phyloP scores from a whole-genome alignment of 2,888 invertebrate species.

The Ecdyonurus torrentis region DNA sequence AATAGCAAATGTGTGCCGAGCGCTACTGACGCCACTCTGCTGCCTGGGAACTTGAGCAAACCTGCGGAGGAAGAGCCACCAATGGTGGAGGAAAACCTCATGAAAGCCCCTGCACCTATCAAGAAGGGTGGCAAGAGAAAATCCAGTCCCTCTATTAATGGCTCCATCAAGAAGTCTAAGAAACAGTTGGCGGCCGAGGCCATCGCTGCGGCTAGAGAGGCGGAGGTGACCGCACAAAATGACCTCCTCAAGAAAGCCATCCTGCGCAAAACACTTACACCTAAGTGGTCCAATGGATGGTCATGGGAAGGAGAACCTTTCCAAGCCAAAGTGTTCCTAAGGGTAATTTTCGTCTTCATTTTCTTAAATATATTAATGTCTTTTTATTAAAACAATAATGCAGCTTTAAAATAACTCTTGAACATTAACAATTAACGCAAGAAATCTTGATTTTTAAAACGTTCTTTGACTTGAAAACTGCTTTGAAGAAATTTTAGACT shows the following conservation, averaged over 20 bases:
- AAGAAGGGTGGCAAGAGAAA: slow-evolving; percentile 30
- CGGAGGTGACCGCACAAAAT: not conserved
- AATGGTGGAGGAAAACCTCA: slow-evolving; percentile 12
- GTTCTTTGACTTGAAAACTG: not conserved
- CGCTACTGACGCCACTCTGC: slow-evolving; percentile 7
- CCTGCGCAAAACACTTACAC: slow-evolving; percentile 18
- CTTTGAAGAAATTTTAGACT: no score
- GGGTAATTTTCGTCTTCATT: slow-evolving; percentile 40
- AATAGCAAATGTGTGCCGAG: slow-evolving; percentile 13
- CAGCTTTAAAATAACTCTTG: not conserved
- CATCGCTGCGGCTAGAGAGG: not conserved
- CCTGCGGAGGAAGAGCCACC: not conserved
- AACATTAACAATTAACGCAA: no score
- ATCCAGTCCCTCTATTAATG: slow-evolving; percentile 27
- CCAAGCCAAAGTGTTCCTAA: slow-evolving; percentile 69
- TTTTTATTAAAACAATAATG: not conserved
- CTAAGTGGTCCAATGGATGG: slow-evolving; percentile 85
- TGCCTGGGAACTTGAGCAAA: not conserved
- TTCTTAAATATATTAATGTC: not conserved
- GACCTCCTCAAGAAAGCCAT: not conserved
- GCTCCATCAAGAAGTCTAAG: slow-evolving; percentile 18
- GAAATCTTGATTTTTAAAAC: no score
- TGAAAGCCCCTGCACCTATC: slow-evolving; percentile 15
- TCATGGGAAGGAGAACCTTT: slow-evolving; percentile 74
- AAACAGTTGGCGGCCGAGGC: slow-evolving; percentile 22